Evolutionary conservation across 2,888 invertebrate species (phyloP), one percentile per base, ranked within the genome.

Genomic region (Cistogaster globosa): DNA sequence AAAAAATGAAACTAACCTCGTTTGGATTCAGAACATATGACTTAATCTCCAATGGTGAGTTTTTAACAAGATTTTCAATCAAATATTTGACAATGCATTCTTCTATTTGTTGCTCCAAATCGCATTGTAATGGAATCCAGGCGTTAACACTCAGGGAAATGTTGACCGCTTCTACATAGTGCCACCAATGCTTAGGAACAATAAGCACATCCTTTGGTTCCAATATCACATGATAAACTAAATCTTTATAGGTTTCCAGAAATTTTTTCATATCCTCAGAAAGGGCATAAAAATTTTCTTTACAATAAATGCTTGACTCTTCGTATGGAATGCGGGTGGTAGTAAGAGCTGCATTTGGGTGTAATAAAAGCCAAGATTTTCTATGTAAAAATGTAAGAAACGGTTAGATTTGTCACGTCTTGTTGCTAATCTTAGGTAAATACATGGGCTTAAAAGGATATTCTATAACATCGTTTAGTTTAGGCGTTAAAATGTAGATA

Each of bases 161-260:
- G 93, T 97, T 96, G 45, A 95, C 92, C 90, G 98, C 98, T 92
- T 97, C 97, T 0, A 98, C 99, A 93, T 96, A 98, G 93, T 99
- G 99, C 99, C 99, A 99, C 98, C 99, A 99, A 84, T 97, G 96
- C 84, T 95, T 94, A 0, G 99, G 99, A 9, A 99, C 96, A 89
- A 97, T 94, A 48, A 99, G 93, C 0, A 97, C 96, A 92, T 99
- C 97, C 0, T 98, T 98, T 12, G 97, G 96, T 62, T 95, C 93
- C 68, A 99, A 92, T 74, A 94, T 94, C 42, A 97, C 94, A 86
- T 95, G 92, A 85, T 94, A 93, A 0, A 88, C 90, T 45, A 88
- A 78, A 0, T 62, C 11, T 20, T 88, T 83, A 5, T 89, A 85
- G 14, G 87, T 82, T 26, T 83, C 69, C 5, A 88, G 76, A 14